These are phyloP conservation scores for Proctacanthus coquilletti DNA, from an alignment of 1,140 invertebrate genomes.

Conservation along the genomic window DNA sequence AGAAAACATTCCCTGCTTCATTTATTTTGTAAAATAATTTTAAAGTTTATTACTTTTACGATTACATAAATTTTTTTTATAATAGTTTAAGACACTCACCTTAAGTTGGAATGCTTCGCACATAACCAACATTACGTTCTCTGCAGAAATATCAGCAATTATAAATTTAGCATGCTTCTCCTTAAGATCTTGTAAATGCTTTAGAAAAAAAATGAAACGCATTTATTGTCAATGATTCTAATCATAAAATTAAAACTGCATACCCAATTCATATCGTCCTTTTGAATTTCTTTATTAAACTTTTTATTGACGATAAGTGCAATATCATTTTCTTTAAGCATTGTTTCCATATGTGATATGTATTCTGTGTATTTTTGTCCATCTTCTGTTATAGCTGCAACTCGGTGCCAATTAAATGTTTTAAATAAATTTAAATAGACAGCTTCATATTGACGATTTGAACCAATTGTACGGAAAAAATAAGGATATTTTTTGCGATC, in stretches of 20 bases:
- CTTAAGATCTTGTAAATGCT: slow-evolving; percentile 57
- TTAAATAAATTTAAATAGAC: slow-evolving; percentile 24
- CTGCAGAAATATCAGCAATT: slow-evolving; percentile 61
- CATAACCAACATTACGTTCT: slow-evolving; percentile 49
- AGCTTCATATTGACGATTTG: slow-evolving; percentile 52
- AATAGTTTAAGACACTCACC: slow-evolving; percentile 24
- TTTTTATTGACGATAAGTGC: slow-evolving; percentile 54
- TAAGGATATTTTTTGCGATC: slow-evolving; percentile 60
- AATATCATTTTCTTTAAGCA: slow-evolving; percentile 43
- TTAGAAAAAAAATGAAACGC: slow-evolving; percentile 13
- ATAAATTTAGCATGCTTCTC: slow-evolving; percentile 51
- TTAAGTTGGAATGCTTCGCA: slow-evolving; percentile 58
- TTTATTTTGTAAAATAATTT: too few species aligned
- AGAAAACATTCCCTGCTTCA: slow-evolving; percentile 8
- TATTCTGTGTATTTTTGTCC: slow-evolving; percentile 71
- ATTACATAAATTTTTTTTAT: too few species aligned
- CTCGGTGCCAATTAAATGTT: slow-evolving; percentile 47
- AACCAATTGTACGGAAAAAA: slow-evolving; percentile 71
- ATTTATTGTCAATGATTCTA: slow-evolving; percentile 4
- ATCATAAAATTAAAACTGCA: slow-evolving; percentile 1
- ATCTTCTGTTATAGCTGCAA: slow-evolving; percentile 61
- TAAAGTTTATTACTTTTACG: too few species aligned
- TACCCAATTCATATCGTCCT: slow-evolving; percentile 34
- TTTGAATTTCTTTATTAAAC: slow-evolving; percentile 39
- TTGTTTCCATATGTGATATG: slow-evolving; percentile 47